These are phyloP conservation scores for Piliocolobus tephrosceles DNA, from an alignment of 2,113 vertebrate species.

Conservation along the genomic window DNA sequence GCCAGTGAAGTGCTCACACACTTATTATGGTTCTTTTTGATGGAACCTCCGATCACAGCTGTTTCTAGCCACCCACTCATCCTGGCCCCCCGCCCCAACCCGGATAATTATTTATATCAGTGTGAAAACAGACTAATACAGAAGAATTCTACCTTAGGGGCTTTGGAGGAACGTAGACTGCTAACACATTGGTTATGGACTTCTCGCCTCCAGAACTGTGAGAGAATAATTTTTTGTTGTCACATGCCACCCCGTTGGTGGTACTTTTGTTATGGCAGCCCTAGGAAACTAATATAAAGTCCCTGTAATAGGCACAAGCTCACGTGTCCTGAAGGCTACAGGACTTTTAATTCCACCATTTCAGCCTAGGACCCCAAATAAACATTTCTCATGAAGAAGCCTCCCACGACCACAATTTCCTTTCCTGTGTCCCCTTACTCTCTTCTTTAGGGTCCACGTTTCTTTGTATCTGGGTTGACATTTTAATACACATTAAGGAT, in stretches of 20 bases:
- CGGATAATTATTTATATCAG: no score
- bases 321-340: fast-evolving
- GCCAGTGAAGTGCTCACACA: no score
- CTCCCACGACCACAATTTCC: not conserved
- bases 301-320: not conserved
- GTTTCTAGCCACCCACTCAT: no score
- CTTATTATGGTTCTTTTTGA: no score
- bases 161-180: fast-evolving
- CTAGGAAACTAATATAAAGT: not conserved
- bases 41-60: no score
- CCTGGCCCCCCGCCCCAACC: no score
- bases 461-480: not conserved
- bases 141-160: no score
- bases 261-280: no score
- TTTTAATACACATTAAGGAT: not conserved
- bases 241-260: not conserved
- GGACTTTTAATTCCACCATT: not conserved
- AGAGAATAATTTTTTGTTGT: not conserved
- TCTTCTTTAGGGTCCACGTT: not conserved
- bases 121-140: no score
- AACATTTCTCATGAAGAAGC: not conserved
- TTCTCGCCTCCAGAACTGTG: not conserved
- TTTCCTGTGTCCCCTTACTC: not conserved
- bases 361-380: not conserved
- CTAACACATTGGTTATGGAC: not conserved